These are phyloP conservation scores for Oryzias javanicus DNA, from an alignment of 2,113 vertebrate species.

Conservation along the genomic window DNA sequence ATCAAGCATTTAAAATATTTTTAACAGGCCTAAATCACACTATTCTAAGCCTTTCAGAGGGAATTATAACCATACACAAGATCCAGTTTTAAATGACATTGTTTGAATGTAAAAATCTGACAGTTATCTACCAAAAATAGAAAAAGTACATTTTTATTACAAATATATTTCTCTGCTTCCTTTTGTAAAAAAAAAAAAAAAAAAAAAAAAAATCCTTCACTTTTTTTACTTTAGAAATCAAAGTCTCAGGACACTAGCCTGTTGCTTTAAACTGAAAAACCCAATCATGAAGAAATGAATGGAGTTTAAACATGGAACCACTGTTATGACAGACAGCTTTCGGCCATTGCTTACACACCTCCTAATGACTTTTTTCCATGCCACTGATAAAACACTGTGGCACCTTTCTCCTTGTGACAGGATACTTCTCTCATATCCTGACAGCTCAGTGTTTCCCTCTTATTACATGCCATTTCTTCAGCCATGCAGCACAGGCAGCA, in stretches of 20 bases:
- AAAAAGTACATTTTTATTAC: too few relatives aligned
- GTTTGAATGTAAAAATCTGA: too few relatives aligned
- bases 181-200: too few relatives aligned
- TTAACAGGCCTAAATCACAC: too few relatives aligned
- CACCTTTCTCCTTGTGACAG: conserved; percentile 30
- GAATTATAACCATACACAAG: too few relatives aligned
- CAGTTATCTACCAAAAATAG: too few relatives aligned
- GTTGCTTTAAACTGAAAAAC: conserved; percentile 26
- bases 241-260: conserved; percentile 11
- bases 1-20: too few relatives aligned
- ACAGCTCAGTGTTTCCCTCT: conserved; percentile 48
- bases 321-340: conserved; percentile 66
- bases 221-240: conserved; percentile 5
- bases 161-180: too few relatives aligned
- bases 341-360: conserved; percentile 44
- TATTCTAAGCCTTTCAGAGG: too few relatives aligned
- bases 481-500: conserved; percentile 14
- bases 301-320: conserved; percentile 23
- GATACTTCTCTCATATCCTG: conserved; percentile 40
- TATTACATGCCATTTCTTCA: conserved; percentile 51
- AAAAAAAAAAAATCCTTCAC: background rate
- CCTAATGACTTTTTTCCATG: conserved; percentile 45
- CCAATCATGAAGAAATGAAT: conserved; percentile 53
- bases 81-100: too few relatives aligned
- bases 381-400: conserved; percentile 24